phyloP scores from a whole-genome alignment of 2,888 invertebrate species.

The Drosophila fulvimacula region DNA sequence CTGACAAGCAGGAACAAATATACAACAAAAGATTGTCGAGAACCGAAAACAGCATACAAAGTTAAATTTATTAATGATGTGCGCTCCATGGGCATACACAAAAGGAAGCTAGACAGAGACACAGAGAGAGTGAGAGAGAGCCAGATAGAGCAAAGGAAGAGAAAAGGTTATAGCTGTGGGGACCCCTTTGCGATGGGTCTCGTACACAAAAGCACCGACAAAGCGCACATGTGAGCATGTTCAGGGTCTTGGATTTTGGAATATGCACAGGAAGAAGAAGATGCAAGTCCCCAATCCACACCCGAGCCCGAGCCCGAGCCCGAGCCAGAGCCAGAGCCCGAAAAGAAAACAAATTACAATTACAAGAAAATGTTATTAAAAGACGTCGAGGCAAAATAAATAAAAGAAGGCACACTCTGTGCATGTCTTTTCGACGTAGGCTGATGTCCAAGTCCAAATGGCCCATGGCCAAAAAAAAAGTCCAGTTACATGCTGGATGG shows the following conservation, averaged over 20 bases:
- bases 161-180: slow-evolving; percentile 67
- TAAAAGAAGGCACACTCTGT: slow-evolving; percentile 43
- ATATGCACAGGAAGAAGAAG: slow-evolving; percentile 45
- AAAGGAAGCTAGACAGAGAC: slow-evolving; percentile 31
- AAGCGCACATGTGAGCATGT: slow-evolving; percentile 44
- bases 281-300: slow-evolving; percentile 28
- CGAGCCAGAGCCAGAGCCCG: slow-evolving; percentile 16
- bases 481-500: slow-evolving; percentile 54
- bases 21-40: slow-evolving; percentile 75
- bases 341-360: slow-evolving; percentile 82
- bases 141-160: slow-evolving; percentile 24
- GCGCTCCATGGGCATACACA: slow-evolving; percentile 53
- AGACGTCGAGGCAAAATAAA: slow-evolving; percentile 67
- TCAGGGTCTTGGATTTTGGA: slow-evolving; percentile 24
- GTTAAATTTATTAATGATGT: slow-evolving; percentile 78
- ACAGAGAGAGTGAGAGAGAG: slow-evolving; percentile 7
- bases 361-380: slow-evolving; percentile 83
- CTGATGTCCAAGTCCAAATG: slow-evolving; percentile 57
- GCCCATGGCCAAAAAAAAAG: slow-evolving; percentile 67
- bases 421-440: slow-evolving; percentile 54
- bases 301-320: no score
- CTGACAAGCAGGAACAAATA: slow-evolving; percentile 76
- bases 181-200: slow-evolving; percentile 25
- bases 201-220: slow-evolving; percentile 70
- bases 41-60: slow-evolving; percentile 59